Base-by-base conservation (phyloP, 2,888 invertebrate genomes). In the Chromoteleia sp. region DNA sequence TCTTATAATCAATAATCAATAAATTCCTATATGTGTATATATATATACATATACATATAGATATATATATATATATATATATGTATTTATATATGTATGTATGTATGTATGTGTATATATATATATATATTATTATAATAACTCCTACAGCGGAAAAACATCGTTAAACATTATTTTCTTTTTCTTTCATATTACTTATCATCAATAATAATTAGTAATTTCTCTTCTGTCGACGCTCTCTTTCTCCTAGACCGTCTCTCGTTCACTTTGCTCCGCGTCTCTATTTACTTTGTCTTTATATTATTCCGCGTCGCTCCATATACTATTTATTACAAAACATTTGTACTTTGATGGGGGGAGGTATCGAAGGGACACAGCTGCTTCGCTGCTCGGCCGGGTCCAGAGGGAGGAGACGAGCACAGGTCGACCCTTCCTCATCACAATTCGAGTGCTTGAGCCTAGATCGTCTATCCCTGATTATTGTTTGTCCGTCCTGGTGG, bases 311-410 rank as follows among this genome's bases (percentile, higher is more conserved):
- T 88, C 87, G 85, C 87, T 89, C 87, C 86, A 88, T 90, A 89
- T 89, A 90, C 86, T 89, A 88, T 88, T 89, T 87, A 87, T 89
- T 89, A 89, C 86, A 88, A 87, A 90, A 89, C 74, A 91, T 91
- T 91, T 91, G 91, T 91, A 91, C 91, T 91, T 87, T 91, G 88
- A 89, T 89, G 84, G 87, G 81, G 90, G 89, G 90, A 89, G 90
- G 89, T 89, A 89, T 88, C 88, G 87, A 86, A 89, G 88, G 86
- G 87, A 88, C 89, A 86, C 86, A 87, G 87, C 87, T 85, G 86
- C 85, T 85, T 80, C 83, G 81, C 84, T 81, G 73, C 56, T 81
- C 81, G 77, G 29, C 43, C 30, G 15, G 73, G 48, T 12, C 15
- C 52, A 58, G 50, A 41, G 43, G 50, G 50, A 50, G 61, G 15